Base-by-base conservation (phyloP, 2,797 vertebrate genomes). In the Anableps anableps region DNA sequence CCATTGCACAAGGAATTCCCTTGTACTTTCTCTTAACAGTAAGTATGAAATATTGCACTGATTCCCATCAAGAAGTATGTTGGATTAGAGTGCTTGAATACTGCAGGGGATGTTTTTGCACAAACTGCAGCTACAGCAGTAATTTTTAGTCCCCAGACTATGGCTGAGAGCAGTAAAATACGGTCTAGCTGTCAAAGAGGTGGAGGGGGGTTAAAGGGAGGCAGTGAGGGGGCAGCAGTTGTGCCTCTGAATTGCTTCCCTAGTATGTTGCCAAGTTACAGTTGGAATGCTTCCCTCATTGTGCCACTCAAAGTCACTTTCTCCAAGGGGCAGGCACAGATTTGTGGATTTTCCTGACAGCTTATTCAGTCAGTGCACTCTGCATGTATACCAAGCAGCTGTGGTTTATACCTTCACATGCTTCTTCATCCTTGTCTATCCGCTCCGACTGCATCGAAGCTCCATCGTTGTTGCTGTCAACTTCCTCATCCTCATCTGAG, bases 391-490 rank as follows among this genome's bases (percentile, higher is more conserved):
- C 77, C 79, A 77, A 79, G 83, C 66, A 81, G 41, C 53, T 76
- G 81, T 72, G 82, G 72, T 70, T 88, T 77, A 7, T 79, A 98
- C 98, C 97, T 94, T 95, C 92, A 1, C 38, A 73, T 0, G 83
- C 77, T 17, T 99, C 98, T 2, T 99, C 98, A 21, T 99, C 98
- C 89, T 97, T 97, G 93, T 99, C 98, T 0, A 80, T 95, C 58
- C 95, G 97, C 82, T 99, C 98, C 0, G 97, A 99, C 50, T 96
- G 95, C 91, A 97, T 81, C 0, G 98, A 99, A 66, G 91, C 75
- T 5, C 92, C 95, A 5, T 99, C 98, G 8, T 95, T 94, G 87
- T 94, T 95, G 94, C 95, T 94, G 29, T 92, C 96, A 74, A 90
- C 89, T 14, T 96, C 95, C 34, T 98, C 97, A 3, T 89, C 88